Conservation (phyloP, 2,113 vertebrate genomes). For the Salminus brasiliensis region DNA sequence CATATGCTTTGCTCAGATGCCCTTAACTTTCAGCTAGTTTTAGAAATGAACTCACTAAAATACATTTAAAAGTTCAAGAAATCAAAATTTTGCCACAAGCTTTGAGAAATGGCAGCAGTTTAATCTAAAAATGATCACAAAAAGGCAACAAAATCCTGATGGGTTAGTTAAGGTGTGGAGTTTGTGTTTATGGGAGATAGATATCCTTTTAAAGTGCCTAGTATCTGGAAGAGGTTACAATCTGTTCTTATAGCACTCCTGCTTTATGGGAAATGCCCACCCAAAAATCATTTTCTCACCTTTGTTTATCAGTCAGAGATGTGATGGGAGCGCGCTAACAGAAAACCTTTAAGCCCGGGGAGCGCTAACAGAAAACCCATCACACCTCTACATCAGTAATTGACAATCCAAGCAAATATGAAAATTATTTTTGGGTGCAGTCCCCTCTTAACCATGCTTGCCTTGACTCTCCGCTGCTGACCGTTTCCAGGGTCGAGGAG, state of each 20-base stretch:
- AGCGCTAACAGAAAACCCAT: not conserved
- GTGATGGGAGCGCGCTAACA: not conserved
- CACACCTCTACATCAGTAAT: not conserved
- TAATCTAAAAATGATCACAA: no score
- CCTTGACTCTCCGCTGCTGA: slow-evolving; percentile 67
- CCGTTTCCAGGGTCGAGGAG: slow-evolving; percentile 86
- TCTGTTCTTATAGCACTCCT: not conserved
- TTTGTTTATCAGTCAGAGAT: not conserved
- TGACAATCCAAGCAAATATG: not conserved
- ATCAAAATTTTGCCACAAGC: no score
- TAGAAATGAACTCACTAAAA: no score
- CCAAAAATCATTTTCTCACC: not conserved
- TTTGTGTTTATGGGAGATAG: not conserved
- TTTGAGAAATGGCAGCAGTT: no score
- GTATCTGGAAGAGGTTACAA: not conserved
- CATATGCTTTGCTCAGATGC: no score
- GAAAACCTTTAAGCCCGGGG: no score
- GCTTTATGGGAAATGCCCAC: not conserved
- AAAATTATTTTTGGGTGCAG: not conserved
- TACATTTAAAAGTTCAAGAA: no score
- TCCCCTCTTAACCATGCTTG: not conserved
- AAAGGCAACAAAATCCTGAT: no score
- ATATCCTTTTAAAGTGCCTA: not conserved
- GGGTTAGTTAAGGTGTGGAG: no score
- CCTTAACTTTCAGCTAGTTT: no score